Percentiles rank a stretch among this genome's conserved stretches.
Conservation (phyloP, 2,888 invertebrate species). For the Aleiodes testaceus region DNA sequence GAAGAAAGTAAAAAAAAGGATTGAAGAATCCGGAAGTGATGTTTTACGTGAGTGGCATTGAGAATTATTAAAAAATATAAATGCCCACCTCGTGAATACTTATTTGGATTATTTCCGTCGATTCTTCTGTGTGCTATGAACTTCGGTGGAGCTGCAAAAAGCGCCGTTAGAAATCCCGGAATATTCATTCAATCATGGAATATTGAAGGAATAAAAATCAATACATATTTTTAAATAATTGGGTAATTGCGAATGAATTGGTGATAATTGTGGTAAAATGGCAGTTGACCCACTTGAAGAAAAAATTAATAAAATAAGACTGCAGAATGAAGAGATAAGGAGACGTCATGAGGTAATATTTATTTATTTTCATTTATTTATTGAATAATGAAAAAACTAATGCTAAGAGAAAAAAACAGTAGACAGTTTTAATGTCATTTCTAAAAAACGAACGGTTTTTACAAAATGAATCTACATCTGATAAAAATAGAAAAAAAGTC, state of each 20-base stretch:
- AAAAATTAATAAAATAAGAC: slow-evolving; percentile 68
- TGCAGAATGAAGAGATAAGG: slow-evolving; percentile 69
- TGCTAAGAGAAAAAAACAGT: neutral
- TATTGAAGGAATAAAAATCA: neutral
- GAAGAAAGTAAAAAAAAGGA: slow-evolving; percentile 44
- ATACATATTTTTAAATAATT: slow-evolving; percentile 13
- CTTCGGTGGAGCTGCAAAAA: neutral
- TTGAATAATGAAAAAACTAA: neutral
- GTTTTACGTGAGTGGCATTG: slow-evolving; percentile 50
- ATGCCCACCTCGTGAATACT: neutral
- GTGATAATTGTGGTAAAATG: slow-evolving; percentile 56
- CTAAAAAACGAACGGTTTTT: neutral
- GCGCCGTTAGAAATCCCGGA: neutral
- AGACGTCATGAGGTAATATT: slow-evolving; percentile 65
- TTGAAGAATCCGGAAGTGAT: slow-evolving; percentile 55
- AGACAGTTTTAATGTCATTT: neutral
- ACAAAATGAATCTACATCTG: neutral
- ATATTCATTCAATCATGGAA: no score
- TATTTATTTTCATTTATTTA: slow-evolving; percentile 19
- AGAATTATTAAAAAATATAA: neutral
- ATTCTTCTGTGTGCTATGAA: slow-evolving; percentile 36
- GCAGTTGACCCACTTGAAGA: slow-evolving; percentile 65
- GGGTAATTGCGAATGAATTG: neutral
- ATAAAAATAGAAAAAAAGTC: no score
- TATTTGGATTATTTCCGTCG: slow-evolving; percentile 36